Evolutionary conservation across 2,113 vertebrate genomes (phyloP).

Genomic region (Dipodomys ordii): DNA sequence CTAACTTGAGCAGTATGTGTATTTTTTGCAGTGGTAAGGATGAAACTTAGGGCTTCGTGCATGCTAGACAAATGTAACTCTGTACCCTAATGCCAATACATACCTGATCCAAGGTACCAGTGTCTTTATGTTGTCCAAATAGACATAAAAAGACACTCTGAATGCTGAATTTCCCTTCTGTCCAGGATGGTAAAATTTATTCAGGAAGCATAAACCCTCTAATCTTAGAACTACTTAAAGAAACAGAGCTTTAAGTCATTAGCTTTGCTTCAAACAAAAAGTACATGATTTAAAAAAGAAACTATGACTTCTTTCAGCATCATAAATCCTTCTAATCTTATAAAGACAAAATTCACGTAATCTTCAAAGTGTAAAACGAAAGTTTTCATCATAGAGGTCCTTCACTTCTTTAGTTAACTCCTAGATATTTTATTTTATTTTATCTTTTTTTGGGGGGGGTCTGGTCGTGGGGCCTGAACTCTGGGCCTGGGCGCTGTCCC

Average conservation of each 20-base stretch:
- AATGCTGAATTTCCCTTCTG: neutral
- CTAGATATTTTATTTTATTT: too few species aligned
- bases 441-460: too few species aligned
- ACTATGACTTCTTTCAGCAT: constrained; percentile 46
- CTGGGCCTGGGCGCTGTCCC: too few species aligned
- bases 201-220: constrained; percentile 3
- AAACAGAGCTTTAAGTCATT: constrained; percentile 5
- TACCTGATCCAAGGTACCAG: neutral
- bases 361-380: neutral
- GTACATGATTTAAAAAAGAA: constrained; percentile 28
- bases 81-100: neutral
- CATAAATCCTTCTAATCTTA: neutral
- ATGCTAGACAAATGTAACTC: neutral
- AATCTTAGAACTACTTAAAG: neutral
- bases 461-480: too few species aligned
- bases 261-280: constrained; percentile 50
- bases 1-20: neutral
- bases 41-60: neutral
- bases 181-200: neutral
- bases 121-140: neutral
- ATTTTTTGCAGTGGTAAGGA: neutral
- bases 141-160: neutral
- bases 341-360: constrained; percentile 10
- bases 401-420: too few species aligned
- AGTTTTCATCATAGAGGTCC: neutral